phyloP scores from a whole-genome alignment of 2,113 vertebrate genomes.

The Martes martes region DNA sequence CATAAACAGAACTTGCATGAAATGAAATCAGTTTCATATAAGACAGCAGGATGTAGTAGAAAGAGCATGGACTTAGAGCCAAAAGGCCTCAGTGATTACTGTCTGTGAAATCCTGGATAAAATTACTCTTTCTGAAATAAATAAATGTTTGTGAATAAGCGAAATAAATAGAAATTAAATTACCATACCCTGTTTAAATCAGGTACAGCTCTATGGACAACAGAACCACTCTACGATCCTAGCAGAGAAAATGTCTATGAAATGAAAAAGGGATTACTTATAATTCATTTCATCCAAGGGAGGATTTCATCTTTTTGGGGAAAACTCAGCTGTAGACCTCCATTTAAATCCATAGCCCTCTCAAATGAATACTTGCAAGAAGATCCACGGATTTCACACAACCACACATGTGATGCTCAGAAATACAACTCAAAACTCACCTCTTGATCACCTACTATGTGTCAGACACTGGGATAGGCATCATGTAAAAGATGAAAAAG shows the following conservation, averaged over 20 bases:
- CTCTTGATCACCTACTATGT: background rate
- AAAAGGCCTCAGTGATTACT: background rate
- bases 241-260: slow-evolving; percentile 26
- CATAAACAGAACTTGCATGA: slow-evolving; percentile 46
- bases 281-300: background rate
- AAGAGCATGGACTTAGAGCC: background rate
- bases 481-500: background rate
- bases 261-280: slow-evolving; percentile 34
- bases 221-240: background rate
- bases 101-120: slow-evolving; percentile 48
- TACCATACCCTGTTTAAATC: slow-evolving; percentile 18
- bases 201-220: slow-evolving; percentile 13
- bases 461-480: background rate
- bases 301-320: background rate
- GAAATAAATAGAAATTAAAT: slow-evolving; percentile 34
- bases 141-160: slow-evolving; percentile 42
- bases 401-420: background rate
- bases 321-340: background rate
- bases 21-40: slow-evolving; percentile 44
- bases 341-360: slow-evolving; percentile 3
- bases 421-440: slow-evolving; percentile 30
- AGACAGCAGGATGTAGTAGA: background rate
- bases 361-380: background rate
- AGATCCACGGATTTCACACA: slow-evolving; percentile 19
- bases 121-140: slow-evolving; percentile 52